Conservation (phyloP, 2,113 vertebrate genomes). For the Gulo gulo region DNA sequence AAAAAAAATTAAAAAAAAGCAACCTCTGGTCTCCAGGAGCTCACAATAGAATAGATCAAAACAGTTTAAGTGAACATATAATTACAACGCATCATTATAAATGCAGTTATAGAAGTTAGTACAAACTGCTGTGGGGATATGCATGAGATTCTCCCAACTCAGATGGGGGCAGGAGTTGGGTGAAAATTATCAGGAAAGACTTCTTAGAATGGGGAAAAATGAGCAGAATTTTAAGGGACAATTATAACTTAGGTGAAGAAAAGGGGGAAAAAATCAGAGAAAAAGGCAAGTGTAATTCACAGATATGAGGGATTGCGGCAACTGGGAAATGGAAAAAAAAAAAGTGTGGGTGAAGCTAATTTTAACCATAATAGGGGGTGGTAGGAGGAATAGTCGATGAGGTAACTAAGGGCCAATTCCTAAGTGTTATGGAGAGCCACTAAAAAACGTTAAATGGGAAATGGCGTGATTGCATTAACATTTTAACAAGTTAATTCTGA, state of each 20-base stretch:
- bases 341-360: background rate
- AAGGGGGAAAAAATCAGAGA: background rate
- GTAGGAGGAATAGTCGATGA: background rate
- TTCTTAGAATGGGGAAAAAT: background rate
- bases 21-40: background rate
- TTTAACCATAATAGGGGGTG: background rate
- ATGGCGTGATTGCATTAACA: background rate
- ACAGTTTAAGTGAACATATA: background rate
- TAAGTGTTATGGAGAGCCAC: background rate
- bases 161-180: no score
- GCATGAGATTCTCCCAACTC: background rate
- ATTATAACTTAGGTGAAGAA: background rate
- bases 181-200: background rate
- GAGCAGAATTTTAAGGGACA: background rate
- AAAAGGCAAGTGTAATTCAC: background rate
- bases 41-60: background rate
- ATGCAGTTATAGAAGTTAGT: background rate
- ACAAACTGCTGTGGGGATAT: background rate
- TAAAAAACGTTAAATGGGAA: conserved; percentile 3
- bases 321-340: background rate
- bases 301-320: background rate
- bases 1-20: background rate
- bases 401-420: background rate
- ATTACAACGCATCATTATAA: background rate
- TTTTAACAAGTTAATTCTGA: conserved; percentile 11